Evolutionary conservation across 1,140 invertebrate species (phyloP).

Genomic region (Macrocentrus cingulum): DNA sequence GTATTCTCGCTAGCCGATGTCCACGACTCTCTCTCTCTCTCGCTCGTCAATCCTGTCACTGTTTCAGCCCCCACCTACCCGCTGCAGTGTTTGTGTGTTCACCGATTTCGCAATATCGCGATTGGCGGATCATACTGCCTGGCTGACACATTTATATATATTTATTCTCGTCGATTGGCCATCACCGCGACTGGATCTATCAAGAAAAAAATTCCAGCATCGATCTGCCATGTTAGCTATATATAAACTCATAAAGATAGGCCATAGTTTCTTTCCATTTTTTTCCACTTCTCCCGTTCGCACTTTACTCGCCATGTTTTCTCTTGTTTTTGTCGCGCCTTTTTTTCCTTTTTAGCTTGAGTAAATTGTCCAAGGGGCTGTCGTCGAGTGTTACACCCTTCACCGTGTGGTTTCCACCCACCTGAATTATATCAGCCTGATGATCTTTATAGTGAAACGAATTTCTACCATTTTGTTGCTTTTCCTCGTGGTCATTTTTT

Average conservation of each 20-base stretch:
- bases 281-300: neutral
- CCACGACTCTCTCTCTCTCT: conserved; percentile 14
- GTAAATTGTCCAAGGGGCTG: conserved; percentile 6
- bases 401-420: neutral
- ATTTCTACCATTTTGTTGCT: conserved; percentile 13
- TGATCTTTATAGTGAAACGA: conserved; percentile 10
- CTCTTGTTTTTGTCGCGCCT: neutral
- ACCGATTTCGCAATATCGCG: conserved; percentile 28
- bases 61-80: conserved; percentile 16
- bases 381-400: conserved; percentile 4
- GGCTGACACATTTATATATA: no score
- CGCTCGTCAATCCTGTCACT: conserved; percentile 22
- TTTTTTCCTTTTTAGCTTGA: neutral
- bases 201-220: no score
- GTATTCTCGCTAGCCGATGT: conserved; percentile 34
- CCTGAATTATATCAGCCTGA: conserved; percentile 9
- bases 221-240: neutral
- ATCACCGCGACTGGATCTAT: no score
- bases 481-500: neutral
- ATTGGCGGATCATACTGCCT: conserved; percentile 26
- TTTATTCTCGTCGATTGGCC: neutral
- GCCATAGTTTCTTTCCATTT: neutral
- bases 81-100: conserved; percentile 14
- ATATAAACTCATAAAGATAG: conserved; percentile 10
- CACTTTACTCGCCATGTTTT: conserved; percentile 11